These are phyloP conservation scores for Paracanthobrama guichenoti DNA, from an alignment of 2,113 vertebrate species.

Conservation along the genomic window DNA sequence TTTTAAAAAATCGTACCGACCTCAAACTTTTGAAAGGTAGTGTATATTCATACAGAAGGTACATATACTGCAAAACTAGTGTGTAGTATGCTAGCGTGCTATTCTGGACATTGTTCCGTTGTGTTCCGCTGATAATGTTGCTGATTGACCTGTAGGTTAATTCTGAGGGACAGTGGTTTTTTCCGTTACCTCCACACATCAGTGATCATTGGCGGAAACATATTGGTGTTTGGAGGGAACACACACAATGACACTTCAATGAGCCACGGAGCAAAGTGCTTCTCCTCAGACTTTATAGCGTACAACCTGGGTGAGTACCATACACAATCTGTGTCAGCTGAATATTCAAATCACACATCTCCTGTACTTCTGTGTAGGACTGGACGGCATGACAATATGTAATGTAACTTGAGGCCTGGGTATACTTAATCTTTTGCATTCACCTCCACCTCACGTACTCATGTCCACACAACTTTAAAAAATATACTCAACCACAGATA, in stretches of 20 bases:
- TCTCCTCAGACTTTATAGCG: constrained; percentile 95
- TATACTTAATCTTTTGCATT: too few species aligned
- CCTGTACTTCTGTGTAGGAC: not conserved
- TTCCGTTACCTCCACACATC: constrained; percentile 96
- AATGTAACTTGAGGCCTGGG: too few species aligned
- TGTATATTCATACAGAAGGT: not conserved
- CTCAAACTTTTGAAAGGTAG: not conserved
- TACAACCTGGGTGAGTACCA: constrained; percentile 89
- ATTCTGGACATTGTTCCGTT: too few species aligned
- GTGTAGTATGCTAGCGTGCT: not conserved
- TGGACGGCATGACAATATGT: not conserved
- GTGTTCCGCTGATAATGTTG: not conserved
- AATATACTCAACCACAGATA: too few species aligned
- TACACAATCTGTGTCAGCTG: not conserved
- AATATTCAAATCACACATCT: not conserved
- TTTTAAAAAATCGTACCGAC: not conserved
- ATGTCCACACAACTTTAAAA: too few species aligned
- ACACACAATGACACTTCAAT: constrained; percentile 98
- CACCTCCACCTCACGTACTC: too few species aligned
- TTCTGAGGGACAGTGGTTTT: constrained; percentile 91
- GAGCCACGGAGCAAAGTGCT: constrained; percentile 97
- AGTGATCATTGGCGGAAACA: constrained; percentile 86
- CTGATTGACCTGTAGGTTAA: constrained; percentile 76
- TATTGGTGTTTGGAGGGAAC: constrained; percentile 97
- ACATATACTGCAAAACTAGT: not conserved